These are phyloP conservation scores for Watsonalla binaria DNA, from an alignment of 2,888 invertebrate species.

Conservation along the genomic window DNA sequence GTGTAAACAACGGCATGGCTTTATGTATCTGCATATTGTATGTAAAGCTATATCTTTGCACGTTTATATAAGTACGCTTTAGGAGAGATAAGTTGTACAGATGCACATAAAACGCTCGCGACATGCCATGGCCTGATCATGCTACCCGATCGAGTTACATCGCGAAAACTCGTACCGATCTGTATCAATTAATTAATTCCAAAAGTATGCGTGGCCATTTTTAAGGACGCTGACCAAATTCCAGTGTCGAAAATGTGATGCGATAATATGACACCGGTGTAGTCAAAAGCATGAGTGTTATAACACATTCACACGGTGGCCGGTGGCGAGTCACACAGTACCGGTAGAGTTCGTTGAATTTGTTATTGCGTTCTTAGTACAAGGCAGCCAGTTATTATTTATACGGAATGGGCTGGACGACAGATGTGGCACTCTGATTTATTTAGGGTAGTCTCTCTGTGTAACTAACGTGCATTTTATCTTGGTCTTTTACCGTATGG, in stretches of 20 bases:
- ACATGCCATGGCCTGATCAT: constrained; percentile 27
- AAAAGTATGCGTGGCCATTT: constrained; percentile 38
- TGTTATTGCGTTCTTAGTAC: constrained; percentile 76
- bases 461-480: constrained; percentile 36
- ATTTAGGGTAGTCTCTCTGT: constrained; percentile 55
- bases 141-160: constrained; percentile 42
- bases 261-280: constrained; percentile 64
- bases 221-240: constrained; percentile 51
- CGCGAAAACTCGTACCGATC: constrained; percentile 27
- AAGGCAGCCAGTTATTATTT: constrained; percentile 67
- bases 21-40: constrained; percentile 61
- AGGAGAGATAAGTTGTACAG: constrained; percentile 47
- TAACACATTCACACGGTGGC: constrained; percentile 74
- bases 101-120: constrained; percentile 24
- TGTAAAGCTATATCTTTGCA: constrained; percentile 61
- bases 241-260: constrained; percentile 56
- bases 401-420: constrained; percentile 58
- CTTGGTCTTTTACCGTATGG: constrained; percentile 29
- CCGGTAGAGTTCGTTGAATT: constrained; percentile 78
- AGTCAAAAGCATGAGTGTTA: constrained; percentile 60
- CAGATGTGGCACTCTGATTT: constrained; percentile 59
- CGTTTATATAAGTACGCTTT: constrained; percentile 54
- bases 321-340: constrained; percentile 68
- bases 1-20: constrained; percentile 69
- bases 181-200: constrained; percentile 31